Conservation (phyloP, 2,797 vertebrate genomes). For the Helarctos malayanus region DNA sequence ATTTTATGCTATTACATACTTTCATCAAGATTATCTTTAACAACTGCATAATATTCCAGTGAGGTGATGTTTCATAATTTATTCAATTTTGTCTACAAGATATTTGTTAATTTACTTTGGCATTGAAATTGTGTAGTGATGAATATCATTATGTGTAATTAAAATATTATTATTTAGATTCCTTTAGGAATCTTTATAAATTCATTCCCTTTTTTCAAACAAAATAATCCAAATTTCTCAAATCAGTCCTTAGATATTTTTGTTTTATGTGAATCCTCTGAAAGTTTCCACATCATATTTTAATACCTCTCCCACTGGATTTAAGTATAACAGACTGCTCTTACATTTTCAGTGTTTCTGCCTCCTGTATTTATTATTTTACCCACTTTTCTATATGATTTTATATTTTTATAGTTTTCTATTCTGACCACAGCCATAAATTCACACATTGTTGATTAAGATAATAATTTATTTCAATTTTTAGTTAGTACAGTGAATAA, state of each 20-base stretch:
- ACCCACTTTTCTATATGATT: neutral
- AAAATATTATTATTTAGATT: neutral
- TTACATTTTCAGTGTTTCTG: slow-evolving; percentile 28
- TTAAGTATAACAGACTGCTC: neutral
- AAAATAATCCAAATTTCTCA: slow-evolving; percentile 46
- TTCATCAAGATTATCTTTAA: slow-evolving; percentile 13
- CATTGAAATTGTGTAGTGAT: neutral
- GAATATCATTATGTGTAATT: neutral
- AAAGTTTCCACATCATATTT: slow-evolving; percentile 39
- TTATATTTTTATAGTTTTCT: neutral
- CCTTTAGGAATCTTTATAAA: neutral
- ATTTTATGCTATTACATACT: neutral
- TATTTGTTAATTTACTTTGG: slow-evolving; percentile 9
- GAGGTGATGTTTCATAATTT: neutral
- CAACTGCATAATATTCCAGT: neutral
- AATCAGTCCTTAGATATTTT: neutral
- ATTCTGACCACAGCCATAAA: neutral
- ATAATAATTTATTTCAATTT: slow-evolving; percentile 44
- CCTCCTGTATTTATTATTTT: slow-evolving; percentile 34
- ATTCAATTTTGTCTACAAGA: neutral
- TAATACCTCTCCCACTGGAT: neutral
- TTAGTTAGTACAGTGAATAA: neutral
- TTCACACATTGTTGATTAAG: slow-evolving; percentile 6
- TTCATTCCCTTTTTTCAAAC: slow-evolving; percentile 10
- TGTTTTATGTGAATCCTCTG: slow-evolving; percentile 31